Evolutionary conservation across 2,113 vertebrate genomes (phyloP), one percentile per base, ranked within the genome.

Genomic region (Ceratotherium simum): DNA sequence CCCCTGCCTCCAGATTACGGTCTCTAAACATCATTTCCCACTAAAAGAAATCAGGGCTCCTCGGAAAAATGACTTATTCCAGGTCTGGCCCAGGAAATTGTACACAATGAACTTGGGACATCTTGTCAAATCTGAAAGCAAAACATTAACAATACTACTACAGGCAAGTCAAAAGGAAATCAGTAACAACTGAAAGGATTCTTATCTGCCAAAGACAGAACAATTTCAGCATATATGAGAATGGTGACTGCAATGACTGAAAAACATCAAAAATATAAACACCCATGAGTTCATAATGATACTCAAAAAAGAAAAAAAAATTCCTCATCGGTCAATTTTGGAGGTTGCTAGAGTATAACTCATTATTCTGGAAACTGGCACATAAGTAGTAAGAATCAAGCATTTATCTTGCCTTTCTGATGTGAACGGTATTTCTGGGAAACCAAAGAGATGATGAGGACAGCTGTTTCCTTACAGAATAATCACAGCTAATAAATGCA

Each of bases 71-170:
- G 8, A 33, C 60, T 85, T 79, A 65, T 70, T 60, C 62, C 39
- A 70, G 51, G 51, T 62, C 33, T 78, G 39, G 39, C 62, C 70
- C 2, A 84, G 51, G 62, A 91, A 70, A 80, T 20, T 36, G 33
- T 51, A 17, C 25, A 95, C 18, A 67, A 48, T 78, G 42, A 83
- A 91, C 21, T 42, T 33, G 73, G 14, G 64, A 48, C 3, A 60
- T 70, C 72, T 78, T 76, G 64, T 51, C 39, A 91, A 95, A 78
- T 78, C 39, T 70, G 27, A 85, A 79, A 95, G 72, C 62, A 91
- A 84, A 76, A 91, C 23, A 8, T 91, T 69, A 90, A 39, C n/a
- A 58, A 29, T 18, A 90, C 86, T 51, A 69, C 18, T 60, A 69
- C 10, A 48, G 65, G 31, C 25, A 84, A 54, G 7, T 64, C 42